Evolutionary conservation across 1,140 invertebrate species (phyloP).

Genomic region (Bombus affinis): DNA sequence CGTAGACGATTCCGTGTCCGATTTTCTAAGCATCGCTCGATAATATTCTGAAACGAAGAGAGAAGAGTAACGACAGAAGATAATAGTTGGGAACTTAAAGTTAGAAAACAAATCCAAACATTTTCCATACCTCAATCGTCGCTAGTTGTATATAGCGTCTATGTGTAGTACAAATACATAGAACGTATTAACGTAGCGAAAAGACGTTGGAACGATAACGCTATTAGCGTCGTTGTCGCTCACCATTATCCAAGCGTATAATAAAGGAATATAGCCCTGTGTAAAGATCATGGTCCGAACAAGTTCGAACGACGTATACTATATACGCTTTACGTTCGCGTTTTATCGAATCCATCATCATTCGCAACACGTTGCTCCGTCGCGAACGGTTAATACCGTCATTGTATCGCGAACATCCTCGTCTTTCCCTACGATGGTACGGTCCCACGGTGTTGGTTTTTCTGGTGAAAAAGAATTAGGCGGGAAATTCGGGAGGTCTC

Average conservation of each 20-base stretch:
- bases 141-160: too few species aligned
- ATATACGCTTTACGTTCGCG: neutral
- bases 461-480: constrained; percentile 11
- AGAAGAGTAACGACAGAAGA: too few species aligned
- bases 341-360: neutral
- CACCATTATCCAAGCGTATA: neutral
- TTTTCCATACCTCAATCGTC: too few species aligned
- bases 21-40: too few species aligned
- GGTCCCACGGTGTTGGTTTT: neutral
- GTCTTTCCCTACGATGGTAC: too few species aligned
- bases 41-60: too few species aligned
- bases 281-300: neutral
- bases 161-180: too few species aligned
- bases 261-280: neutral
- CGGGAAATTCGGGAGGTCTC: constrained; percentile 42
- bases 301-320: neutral
- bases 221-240: neutral
- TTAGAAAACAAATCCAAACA: too few species aligned
- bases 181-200: too few species aligned
- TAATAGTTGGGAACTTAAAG: too few species aligned
- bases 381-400: neutral
- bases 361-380: neutral
- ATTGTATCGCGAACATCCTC: neutral
- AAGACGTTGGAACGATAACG: neutral
- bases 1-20: too few species aligned